These are phyloP conservation scores for Alfaro cultratus DNA, from an alignment of 2,797 vertebrate genomes.

Conservation along the genomic window DNA sequence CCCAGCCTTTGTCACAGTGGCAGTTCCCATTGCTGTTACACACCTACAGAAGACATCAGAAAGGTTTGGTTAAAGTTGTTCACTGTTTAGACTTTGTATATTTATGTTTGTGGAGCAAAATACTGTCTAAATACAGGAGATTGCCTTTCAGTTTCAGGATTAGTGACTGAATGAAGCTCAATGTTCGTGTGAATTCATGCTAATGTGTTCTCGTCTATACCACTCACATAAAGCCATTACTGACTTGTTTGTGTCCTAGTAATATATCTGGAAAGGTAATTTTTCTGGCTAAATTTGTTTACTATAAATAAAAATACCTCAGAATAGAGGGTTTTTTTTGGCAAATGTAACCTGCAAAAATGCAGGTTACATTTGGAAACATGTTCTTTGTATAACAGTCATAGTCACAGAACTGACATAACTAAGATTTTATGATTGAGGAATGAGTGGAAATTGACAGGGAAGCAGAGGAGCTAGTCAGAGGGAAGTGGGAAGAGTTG, in stretches of 20 bases:
- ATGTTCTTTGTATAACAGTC: background rate
- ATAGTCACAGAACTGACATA: too few species aligned
- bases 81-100: conserved; percentile 3
- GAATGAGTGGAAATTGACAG: background rate
- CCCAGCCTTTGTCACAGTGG: conserved; percentile 90
- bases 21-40: conserved; percentile 96
- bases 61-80: conserved; percentile 8
- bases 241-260: background rate
- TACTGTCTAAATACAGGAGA: background rate
- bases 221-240: background rate
- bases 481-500: background rate
- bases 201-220: background rate
- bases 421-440: background rate
- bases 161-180: background rate
- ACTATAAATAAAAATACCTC: background rate
- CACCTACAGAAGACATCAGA: conserved; percentile 76
- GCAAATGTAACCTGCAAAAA: too few species aligned
- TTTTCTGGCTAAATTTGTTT: background rate
- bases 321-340: background rate
- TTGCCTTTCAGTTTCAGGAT: background rate
- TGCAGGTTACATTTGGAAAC: background rate
- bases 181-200: background rate
- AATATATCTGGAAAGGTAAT: background rate
- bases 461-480: background rate
- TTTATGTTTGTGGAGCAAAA: background rate